These are phyloP conservation scores for Amphiprion ocellaris DNA, from an alignment of 2,113 vertebrate species.

Conservation along the genomic window DNA sequence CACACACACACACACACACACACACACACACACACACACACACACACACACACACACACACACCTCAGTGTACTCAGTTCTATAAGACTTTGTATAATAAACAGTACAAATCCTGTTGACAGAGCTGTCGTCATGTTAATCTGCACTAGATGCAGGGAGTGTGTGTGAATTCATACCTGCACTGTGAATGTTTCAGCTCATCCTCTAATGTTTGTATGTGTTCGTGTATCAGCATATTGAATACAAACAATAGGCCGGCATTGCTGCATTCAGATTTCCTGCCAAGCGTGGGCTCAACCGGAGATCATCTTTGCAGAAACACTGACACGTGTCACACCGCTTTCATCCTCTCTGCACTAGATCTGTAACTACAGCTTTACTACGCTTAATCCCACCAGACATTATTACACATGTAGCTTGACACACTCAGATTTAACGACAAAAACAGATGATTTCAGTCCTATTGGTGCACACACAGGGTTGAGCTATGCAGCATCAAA, in stretches of 20 bases:
- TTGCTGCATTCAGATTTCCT: conserved; percentile 5
- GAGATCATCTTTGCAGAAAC: conserved; percentile 20
- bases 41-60: conserved; percentile 9
- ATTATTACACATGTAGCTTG: background rate
- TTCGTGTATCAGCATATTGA: conserved; percentile 10
- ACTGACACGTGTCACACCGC: conserved; percentile 23
- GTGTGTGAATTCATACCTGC: conserved; percentile 4
- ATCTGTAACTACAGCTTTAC: conserved; percentile 19
- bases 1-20: conserved; percentile 8
- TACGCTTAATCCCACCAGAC: background rate
- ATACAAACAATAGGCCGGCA: conserved; percentile 28
- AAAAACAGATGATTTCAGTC: background rate
- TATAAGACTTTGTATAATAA: conserved; percentile 16
- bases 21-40: conserved; percentile 10
- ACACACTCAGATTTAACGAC: background rate
- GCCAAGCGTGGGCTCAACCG: conserved; percentile 40
- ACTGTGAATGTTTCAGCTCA: background rate
- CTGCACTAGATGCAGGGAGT: background rate
- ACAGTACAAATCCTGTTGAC: conserved; percentile 26
- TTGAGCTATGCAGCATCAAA: too few relatives aligned
- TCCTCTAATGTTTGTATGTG: too few relatives aligned
- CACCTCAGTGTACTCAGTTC: background rate
- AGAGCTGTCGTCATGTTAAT: conserved; percentile 13
- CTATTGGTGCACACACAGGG: too few relatives aligned
- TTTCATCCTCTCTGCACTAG: background rate